Base-by-base conservation (phyloP, 1,140 invertebrate genomes). In the Macrotrachela quadricornifera region DNA sequence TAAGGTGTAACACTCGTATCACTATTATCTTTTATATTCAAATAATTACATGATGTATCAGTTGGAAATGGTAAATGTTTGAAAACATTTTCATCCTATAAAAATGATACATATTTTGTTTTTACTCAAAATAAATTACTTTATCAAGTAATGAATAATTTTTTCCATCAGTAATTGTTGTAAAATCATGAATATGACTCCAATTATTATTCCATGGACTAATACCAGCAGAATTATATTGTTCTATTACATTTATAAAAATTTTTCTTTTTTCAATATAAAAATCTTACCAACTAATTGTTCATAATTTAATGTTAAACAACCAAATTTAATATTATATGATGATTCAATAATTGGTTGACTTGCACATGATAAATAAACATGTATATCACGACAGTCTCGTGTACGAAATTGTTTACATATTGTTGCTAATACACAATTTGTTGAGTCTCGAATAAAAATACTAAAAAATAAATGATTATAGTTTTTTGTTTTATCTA, bases 341-440 rank as follows among this genome's bases (percentile, higher is more conserved):
- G 74, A 74, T 0, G 76, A 69, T 60, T 78, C 77, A 56, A 78
- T 78, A 53, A 76, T 75, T 1, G 77, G 77, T 55, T 76, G 74
- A 15, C 76, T 77, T 10, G 68, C 60, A 62, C 76, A 77, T 50
- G 67, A 70, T 1, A 78, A 60, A 52, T 75, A 77, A 6, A 73
- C 59, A 56, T 75, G 68, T 15, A 78, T 59, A 21, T 71, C 68
- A 52, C 66, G 65, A 59, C 77, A 79, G 60, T 79, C 78, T 57
- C 78, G 61, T 0, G 76, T 71, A 30, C 78, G 64, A 59, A 78
- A 77, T 62, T 79, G 78, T 48, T 76, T 75, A 60, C 76, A 77
- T 6, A 74, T 71, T 42, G 71, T 65, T 21, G 76, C 64, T 51
- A 77, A 61, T 10, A 69, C 68, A 61, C 76, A 77, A 54, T 76